phyloP scores from a whole-genome alignment of 2,113 vertebrate species.

The Ptilonorhynchus violaceus region DNA sequence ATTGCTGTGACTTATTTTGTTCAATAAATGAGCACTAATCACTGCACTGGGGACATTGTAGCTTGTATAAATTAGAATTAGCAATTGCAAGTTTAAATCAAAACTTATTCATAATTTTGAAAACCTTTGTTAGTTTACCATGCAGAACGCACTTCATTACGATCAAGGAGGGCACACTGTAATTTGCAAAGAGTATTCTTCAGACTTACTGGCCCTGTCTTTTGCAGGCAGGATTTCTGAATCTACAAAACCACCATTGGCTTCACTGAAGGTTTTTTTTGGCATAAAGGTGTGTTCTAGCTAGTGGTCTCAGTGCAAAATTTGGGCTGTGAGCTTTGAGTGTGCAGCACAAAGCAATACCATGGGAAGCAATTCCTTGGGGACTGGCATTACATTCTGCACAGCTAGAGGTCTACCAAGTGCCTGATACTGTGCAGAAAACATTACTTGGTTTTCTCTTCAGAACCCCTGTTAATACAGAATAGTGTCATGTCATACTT shows the following conservation, averaged over 20 bases:
- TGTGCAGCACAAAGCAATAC: not conserved
- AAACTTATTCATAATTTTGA: not conserved
- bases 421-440: not conserved
- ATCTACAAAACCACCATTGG: not conserved
- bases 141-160: not conserved
- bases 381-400: not conserved
- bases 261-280: not conserved
- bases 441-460: not conserved
- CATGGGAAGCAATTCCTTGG: not conserved
- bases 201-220: not conserved
- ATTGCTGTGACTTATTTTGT: not conserved
- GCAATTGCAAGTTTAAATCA: not conserved
- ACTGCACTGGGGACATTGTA: not conserved
- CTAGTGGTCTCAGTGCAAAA: not conserved
- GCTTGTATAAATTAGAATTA: not conserved
- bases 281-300: not conserved
- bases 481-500: not conserved
- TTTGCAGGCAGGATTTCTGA: not conserved
- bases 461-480: not conserved
- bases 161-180: accelerated
- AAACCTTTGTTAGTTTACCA: not conserved
- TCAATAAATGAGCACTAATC: not conserved
- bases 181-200: not conserved
- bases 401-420: not conserved
- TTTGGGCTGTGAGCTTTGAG: not conserved